Evolutionary conservation across 2,113 vertebrate species (phyloP).

Genomic region (Myotis davidii): DNA sequence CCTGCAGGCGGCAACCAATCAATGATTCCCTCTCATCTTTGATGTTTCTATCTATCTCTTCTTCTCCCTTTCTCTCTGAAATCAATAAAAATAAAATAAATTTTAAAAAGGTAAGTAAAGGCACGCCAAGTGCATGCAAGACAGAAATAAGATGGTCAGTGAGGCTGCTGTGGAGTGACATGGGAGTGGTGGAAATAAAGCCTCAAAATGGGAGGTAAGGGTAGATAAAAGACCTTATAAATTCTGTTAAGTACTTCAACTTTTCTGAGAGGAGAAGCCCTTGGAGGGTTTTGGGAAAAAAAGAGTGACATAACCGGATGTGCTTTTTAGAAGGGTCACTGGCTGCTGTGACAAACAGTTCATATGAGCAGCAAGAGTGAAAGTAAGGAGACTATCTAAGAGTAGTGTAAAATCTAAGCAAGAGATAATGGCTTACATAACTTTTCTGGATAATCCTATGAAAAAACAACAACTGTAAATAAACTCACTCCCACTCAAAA

Average conservation of each 20-base stretch:
- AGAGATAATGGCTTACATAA: neutral
- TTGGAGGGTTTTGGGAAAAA: neutral
- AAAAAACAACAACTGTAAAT: constrained; percentile 4
- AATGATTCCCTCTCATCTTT: too few species aligned
- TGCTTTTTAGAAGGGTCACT: neutral
- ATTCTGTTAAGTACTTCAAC: neutral
- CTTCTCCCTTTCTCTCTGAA: too few species aligned
- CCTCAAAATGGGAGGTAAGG: neutral
- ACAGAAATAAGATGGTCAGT: neutral
- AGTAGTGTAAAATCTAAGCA: neutral
- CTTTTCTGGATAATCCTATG: neutral
- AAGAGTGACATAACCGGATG: neutral
- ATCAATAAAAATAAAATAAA: too few species aligned
- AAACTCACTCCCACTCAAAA: neutral
- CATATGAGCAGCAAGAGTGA: neutral
- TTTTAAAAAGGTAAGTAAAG: neutral
- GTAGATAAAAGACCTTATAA: neutral
- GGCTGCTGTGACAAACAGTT: neutral
- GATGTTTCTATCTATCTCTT: too few species aligned
- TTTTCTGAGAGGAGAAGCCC: neutral
- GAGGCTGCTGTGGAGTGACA: neutral
- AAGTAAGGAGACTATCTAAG: neutral
- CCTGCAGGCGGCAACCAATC: too few species aligned
- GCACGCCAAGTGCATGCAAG: neutral
- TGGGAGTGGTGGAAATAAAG: neutral